These are phyloP conservation scores for Cremastinae sp. DNA, from an alignment of 2,888 invertebrate genomes.

Conservation along the genomic window DNA sequence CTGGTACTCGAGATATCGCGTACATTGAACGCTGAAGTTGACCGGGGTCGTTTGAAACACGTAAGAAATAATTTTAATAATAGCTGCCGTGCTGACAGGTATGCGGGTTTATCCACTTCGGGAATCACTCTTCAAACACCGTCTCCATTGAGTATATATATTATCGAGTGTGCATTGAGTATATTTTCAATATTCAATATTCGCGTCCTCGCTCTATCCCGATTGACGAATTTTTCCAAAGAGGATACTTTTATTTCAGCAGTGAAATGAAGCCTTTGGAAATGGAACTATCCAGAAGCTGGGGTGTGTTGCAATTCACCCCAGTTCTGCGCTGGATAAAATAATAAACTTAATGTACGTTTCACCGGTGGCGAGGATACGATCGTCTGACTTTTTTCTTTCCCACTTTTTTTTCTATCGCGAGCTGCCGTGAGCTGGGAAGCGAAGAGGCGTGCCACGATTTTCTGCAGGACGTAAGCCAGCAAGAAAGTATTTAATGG, in stretches of 20 bases:
- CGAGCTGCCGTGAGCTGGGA: constrained; percentile 46
- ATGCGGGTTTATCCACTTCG: too few relatives aligned
- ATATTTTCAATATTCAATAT: too few relatives aligned
- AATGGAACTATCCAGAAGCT: constrained; percentile 5
- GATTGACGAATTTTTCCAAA: too few relatives aligned
- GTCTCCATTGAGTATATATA: too few relatives aligned
- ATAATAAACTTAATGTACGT: constrained; percentile 28
- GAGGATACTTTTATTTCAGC: too few relatives aligned
- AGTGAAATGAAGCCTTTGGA: background rate
- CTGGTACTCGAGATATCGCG: constrained; percentile 13
- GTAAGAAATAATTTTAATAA: too few relatives aligned
- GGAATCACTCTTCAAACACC: too few relatives aligned
- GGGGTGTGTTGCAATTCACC: background rate
- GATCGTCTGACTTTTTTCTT: constrained; percentile 49
- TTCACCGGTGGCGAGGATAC: constrained; percentile 40
- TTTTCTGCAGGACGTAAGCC: constrained; percentile 46
- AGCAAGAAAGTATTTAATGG: constrained; percentile 30
- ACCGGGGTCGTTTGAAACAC: too few relatives aligned
- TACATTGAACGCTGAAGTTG: background rate
- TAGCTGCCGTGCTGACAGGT: too few relatives aligned
- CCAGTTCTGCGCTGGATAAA: background rate
- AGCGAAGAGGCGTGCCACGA: constrained; percentile 58
- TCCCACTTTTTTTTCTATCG: constrained; percentile 36
- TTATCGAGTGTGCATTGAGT: too few relatives aligned
- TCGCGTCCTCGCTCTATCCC: too few relatives aligned